These are phyloP conservation scores for Luehdorfia chinensis DNA, from an alignment of 1,140 invertebrate species.

Conservation along the genomic window DNA sequence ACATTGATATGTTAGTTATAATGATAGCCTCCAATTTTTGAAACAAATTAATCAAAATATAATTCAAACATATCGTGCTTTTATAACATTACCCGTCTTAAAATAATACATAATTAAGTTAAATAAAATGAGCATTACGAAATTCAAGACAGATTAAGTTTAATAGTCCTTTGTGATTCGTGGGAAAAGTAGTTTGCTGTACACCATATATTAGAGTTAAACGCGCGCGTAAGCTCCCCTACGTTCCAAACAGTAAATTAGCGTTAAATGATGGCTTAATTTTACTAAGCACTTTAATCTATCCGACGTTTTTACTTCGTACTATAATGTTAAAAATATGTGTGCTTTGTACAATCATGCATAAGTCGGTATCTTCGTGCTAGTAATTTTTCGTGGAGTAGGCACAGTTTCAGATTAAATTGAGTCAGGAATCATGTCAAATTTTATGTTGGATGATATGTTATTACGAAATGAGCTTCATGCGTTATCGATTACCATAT, in stretches of 20 bases:
- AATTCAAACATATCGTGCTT: not conserved
- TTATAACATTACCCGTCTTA: conserved; percentile 1
- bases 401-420: too few relatives aligned
- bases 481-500: too few relatives aligned
- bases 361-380: too few relatives aligned
- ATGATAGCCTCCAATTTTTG: too few relatives aligned
- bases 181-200: conserved; percentile 9
- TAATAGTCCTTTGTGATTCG: conserved; percentile 16
- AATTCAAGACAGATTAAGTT: conserved; percentile 11
- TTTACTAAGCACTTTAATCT: conserved; percentile 6
- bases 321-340: not conserved
- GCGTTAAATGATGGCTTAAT: conserved; percentile 15
- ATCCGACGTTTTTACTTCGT: not conserved
- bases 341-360: too few relatives aligned
- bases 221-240: conserved; percentile 11
- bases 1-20: too few relatives aligned
- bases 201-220: conserved; percentile 14
- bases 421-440: too few relatives aligned
- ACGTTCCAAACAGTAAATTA: conserved; percentile 9
- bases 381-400: too few relatives aligned
- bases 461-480: too few relatives aligned
- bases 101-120: conserved; percentile 2
- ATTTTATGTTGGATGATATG: too few relatives aligned
- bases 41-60: too few relatives aligned
- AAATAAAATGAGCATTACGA: conserved; percentile 6